These are phyloP conservation scores for Tetramorium simillimum DNA, from an alignment of 1,140 invertebrate species.

Conservation along the genomic window DNA sequence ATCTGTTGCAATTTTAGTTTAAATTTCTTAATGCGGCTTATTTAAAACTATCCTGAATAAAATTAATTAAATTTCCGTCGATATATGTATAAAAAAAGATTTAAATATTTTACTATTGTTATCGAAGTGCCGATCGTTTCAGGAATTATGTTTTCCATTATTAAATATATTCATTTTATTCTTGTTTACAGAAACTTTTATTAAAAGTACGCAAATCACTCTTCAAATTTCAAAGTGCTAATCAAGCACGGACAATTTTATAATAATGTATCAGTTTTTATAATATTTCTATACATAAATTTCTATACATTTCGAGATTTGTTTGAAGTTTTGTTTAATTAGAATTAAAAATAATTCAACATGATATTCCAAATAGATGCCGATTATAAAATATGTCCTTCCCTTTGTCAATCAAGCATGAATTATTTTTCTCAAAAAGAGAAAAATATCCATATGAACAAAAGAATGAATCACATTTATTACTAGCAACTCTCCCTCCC, in stretches of 20 bases:
- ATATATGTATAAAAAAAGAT: neutral
- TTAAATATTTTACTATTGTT: neutral
- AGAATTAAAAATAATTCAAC: neutral
- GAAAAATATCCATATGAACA: neutral
- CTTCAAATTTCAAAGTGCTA: constrained; percentile 7
- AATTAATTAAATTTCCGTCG: neutral
- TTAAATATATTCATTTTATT: neutral
- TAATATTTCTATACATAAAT: too few relatives aligned
- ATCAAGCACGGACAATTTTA: neutral
- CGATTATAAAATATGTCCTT: constrained; percentile 4
- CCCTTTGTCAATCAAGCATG: neutral
- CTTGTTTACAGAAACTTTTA: constrained; percentile 12
- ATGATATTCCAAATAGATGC: neutral
- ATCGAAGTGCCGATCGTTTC: neutral
- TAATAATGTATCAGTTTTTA: neutral
- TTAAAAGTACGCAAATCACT: neutral
- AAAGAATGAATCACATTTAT: neutral
- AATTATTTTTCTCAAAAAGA: neutral
- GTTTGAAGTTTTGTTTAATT: neutral
- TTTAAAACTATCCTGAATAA: constrained; percentile 8
- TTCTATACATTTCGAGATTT: neutral
- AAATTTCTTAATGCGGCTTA: constrained; percentile 26
- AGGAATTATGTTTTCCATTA: neutral
- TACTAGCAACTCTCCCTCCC: neutral
- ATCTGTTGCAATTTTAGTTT: neutral